Evolutionary conservation across 2,888 invertebrate species (phyloP).

Genomic region (Dolomedes plantarius): DNA sequence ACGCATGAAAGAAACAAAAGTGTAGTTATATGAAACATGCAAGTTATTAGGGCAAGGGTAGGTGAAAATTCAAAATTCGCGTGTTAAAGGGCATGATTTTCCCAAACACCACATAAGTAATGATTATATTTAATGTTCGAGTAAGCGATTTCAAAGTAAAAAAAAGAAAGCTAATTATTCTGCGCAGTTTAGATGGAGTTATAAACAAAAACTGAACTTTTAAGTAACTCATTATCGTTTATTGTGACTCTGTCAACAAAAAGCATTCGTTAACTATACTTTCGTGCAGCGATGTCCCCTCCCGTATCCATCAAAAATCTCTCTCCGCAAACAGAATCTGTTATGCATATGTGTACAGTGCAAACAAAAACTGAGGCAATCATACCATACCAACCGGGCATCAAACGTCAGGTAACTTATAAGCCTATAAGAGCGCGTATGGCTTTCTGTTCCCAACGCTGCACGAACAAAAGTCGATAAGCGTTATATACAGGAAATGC

Average conservation of each 20-base stretch:
- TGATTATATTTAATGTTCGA: no score
- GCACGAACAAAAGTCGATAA: slow-evolving; percentile 41
- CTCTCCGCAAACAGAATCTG: not conserved
- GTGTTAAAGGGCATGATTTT: no score
- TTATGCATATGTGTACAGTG: not conserved
- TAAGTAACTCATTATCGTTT: not conserved
- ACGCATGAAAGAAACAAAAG: no score
- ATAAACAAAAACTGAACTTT: not conserved
- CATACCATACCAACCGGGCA: not conserved
- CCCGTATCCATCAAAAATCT: not conserved
- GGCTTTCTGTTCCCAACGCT: not conserved
- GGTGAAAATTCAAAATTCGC: no score
- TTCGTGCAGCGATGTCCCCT: not conserved
- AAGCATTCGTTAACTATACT: not conserved
- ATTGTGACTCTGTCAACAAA: not conserved
- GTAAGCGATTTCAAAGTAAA: not conserved
- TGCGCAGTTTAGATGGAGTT: not conserved
- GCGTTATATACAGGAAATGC: slow-evolving; percentile 56
- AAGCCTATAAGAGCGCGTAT: not conserved
- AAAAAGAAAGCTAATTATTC: not conserved
- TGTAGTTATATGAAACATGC: no score
- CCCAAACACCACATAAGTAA: no score
- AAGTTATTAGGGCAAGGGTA: no score
- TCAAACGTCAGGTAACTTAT: not conserved
- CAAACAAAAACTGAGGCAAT: not conserved